These are phyloP conservation scores for Parochlus steinenii DNA, from an alignment of 2,888 invertebrate genomes.

Conservation along the genomic window DNA sequence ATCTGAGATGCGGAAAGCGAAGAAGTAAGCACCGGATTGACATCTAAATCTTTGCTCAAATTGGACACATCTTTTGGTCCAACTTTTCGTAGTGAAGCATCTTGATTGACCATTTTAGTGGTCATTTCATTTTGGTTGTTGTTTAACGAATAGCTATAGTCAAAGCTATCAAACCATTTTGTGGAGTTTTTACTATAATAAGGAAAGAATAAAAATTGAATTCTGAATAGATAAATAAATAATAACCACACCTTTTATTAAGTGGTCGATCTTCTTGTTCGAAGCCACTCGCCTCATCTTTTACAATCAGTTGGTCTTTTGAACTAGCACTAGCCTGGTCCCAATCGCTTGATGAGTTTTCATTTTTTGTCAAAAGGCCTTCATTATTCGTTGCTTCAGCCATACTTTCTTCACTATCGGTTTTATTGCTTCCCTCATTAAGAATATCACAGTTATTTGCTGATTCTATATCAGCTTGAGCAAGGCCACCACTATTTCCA, in stretches of 20 bases:
- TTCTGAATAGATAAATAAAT: too few relatives aligned
- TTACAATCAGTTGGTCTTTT: slow-evolving; percentile 33
- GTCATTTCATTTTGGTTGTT: slow-evolving; percentile 3
- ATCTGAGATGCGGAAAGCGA: slow-evolving; percentile 11
- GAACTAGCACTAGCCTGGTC: slow-evolving; percentile 52
- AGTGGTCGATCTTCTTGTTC: slow-evolving; percentile 12
- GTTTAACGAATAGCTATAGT: slow-evolving; percentile 8
- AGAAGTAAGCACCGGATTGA: slow-evolving; percentile 6
- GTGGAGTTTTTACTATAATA: too few relatives aligned
- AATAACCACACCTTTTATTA: too few relatives aligned
- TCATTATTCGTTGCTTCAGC: slow-evolving; percentile 19
- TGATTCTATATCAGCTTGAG: slow-evolving; percentile 1
- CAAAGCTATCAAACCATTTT: slow-evolving; percentile 10
- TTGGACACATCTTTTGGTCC: too few relatives aligned
- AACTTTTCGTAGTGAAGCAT: neutral
- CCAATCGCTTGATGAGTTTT: slow-evolving; percentile 30
- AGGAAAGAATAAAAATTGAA: too few relatives aligned
- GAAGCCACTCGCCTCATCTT: slow-evolving; percentile 11
- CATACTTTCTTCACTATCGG: slow-evolving; percentile 18
- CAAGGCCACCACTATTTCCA: slow-evolving; percentile 12
- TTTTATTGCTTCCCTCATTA: neutral
- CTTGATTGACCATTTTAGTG: slow-evolving; percentile 2
- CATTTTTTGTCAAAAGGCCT: slow-evolving; percentile 22
- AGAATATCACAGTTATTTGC: neutral
- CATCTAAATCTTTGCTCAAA: slow-evolving; percentile 4